Percentiles rank a stretch among this genome's conserved stretches.
Conservation (phyloP, 2,113 vertebrate genomes). For the Protobothrops flavoviridis region DNA sequence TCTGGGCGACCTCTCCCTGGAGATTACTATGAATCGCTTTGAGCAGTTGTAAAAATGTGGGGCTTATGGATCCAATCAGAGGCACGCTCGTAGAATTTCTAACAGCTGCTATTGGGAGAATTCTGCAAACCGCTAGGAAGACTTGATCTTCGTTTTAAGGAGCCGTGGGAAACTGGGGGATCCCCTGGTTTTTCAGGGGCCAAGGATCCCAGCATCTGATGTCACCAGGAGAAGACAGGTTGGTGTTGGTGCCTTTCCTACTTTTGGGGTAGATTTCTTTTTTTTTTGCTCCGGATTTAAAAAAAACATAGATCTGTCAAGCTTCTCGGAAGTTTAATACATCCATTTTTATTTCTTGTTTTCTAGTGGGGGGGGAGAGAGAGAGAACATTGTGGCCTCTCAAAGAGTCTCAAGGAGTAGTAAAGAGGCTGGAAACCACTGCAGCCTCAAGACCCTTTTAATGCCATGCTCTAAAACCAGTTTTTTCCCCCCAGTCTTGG, state of each 20-base stretch:
- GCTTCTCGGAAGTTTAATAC: neutral
- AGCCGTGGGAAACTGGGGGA: neutral
- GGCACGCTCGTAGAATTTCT: neutral
- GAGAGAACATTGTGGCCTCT: neutral
- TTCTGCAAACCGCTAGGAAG: neutral
- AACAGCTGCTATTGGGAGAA: neutral
- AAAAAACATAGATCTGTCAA: neutral
- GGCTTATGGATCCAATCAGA: neutral
- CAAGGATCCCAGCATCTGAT: neutral
- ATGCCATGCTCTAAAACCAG: too few species aligned
- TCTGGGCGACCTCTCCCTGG: neutral
- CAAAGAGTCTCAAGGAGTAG: neutral
- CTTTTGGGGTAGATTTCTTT: neutral
- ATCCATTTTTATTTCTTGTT: neutral
- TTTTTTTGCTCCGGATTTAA: neutral
- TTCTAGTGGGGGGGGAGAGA: neutral
- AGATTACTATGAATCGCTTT: neutral
- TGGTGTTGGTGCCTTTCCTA: neutral
- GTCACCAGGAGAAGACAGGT: neutral
- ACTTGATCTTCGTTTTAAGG: neutral
- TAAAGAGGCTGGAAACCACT: too few species aligned
- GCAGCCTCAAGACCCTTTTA: too few species aligned
- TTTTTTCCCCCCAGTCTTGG: too few species aligned
- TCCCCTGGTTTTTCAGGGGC: neutral
- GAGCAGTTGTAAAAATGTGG: neutral